Percentiles rank a stretch among this genome's conserved stretches.
Evolutionary conservation across 92 coral and sea anemone genomes (phyloP).

Genomic region (Zoanthus gigantus): DNA sequence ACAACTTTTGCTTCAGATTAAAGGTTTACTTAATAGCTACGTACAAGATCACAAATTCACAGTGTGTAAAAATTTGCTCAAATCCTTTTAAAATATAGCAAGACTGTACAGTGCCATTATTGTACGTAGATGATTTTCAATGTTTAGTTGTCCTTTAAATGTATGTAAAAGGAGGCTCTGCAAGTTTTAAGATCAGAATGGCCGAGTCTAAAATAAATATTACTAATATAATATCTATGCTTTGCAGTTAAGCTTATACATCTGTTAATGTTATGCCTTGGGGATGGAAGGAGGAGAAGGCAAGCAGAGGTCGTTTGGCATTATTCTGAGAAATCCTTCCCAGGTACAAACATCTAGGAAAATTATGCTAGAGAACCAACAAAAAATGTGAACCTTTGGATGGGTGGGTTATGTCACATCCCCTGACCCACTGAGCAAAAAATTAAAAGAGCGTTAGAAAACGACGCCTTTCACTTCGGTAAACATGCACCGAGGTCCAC

Average conservation of each 20-base stretch:
- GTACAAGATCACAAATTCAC: constrained; percentile 36
- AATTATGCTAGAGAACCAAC: too few relatives aligned
- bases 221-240: not conserved
- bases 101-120: constrained; percentile 28
- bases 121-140: constrained; percentile 19
- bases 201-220: constrained; percentile 10
- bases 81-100: constrained; percentile 46
- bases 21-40: constrained; percentile 26
- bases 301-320: not conserved
- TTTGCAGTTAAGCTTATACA: not conserved
- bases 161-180: not conserved
- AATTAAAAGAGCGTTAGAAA: too few relatives aligned
- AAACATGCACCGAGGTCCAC: too few relatives aligned
- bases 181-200: not conserved
- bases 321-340: too few relatives aligned
- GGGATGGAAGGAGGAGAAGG: too few relatives aligned
- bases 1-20: constrained; percentile 12
- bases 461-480: too few relatives aligned
- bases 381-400: too few relatives aligned
- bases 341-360: too few relatives aligned
- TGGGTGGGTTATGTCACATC: too few relatives aligned
- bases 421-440: too few relatives aligned
- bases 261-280: not conserved
- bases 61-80: constrained; percentile 40
- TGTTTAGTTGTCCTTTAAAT: not conserved